Evolutionary conservation across 2,888 invertebrate genomes (phyloP).

Genomic region (Mellilla xanthometata): DNA sequence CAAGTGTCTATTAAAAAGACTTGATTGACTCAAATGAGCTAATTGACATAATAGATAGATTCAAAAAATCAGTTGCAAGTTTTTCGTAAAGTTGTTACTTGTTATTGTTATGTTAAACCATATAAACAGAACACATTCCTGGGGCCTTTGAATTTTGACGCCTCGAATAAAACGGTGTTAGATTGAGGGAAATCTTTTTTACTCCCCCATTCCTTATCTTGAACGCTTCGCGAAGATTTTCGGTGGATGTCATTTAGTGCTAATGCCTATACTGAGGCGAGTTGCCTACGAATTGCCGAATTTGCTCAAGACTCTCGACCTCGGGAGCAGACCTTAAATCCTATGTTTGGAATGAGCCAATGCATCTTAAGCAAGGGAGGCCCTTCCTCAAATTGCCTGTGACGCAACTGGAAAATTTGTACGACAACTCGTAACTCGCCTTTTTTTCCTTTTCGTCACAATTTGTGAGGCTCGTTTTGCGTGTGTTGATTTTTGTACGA

Average conservation of each 20-base stretch:
- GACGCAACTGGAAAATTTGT: constrained; percentile 52
- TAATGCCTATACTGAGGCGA: constrained; percentile 74
- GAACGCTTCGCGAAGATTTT: constrained; percentile 64
- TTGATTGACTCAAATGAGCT: too few species aligned
- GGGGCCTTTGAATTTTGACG: constrained; percentile 42
- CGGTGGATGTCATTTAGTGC: constrained; percentile 79
- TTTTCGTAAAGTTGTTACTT: too few species aligned
- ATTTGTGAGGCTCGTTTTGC: constrained; percentile 38
- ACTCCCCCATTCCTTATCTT: constrained; percentile 66
- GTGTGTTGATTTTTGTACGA: constrained; percentile 25
- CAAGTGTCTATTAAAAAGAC: too few species aligned
- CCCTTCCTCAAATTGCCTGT: constrained; percentile 62
- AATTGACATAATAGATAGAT: too few species aligned
- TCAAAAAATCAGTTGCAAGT: too few species aligned
- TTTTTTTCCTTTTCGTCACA: constrained; percentile 38
- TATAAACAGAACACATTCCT: constrained; percentile 13
- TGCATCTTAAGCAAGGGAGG: constrained; percentile 76
- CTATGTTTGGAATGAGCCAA: constrained; percentile 74
- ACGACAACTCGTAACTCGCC: constrained; percentile 38
- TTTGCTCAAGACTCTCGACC: constrained; percentile 63
- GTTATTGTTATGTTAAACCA: too few species aligned
- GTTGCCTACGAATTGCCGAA: constrained; percentile 75
- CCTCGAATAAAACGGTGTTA: constrained; percentile 48
- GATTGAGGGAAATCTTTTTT: constrained; percentile 58
- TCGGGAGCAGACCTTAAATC: constrained; percentile 68